phyloP scores from a whole-genome alignment of 2,113 vertebrate species.

The Microcebus lehilahytsara region DNA sequence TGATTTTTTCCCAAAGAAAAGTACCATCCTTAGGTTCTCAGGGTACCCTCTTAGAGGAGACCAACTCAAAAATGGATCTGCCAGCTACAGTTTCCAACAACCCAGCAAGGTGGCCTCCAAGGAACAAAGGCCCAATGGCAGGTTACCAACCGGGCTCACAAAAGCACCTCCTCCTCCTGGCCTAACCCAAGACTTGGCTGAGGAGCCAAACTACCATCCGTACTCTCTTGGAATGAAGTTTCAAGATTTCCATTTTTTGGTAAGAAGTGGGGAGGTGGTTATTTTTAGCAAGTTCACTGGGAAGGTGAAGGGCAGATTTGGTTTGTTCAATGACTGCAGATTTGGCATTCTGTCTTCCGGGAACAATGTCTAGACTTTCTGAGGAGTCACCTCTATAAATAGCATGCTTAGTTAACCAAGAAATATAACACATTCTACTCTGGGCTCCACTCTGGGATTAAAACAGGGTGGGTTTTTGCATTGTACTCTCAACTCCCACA shows the following conservation, averaged over 20 bases:
- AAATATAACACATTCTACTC: conserved; percentile 15
- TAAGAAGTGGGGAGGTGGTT: neutral
- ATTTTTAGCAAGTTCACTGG: conserved; percentile 39
- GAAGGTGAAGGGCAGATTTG: neutral
- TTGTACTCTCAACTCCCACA: neutral
- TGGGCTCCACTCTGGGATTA: neutral
- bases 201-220: neutral
- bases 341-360: conserved; percentile 34
- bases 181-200: neutral
- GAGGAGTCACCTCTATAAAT: conserved; percentile 51
- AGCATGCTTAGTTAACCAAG: conserved; percentile 51
- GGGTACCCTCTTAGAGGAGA: neutral
- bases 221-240: neutral
- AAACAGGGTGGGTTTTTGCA: conserved; percentile 1
- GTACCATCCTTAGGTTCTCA: neutral
- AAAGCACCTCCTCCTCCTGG: neutral
- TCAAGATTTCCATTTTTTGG: neutral
- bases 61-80: neutral
- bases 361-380: conserved; percentile 60
- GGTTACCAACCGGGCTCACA: neutral
- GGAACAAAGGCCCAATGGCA: neutral
- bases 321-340: neutral
- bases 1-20: neutral
- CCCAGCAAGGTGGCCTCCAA: neutral
- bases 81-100: neutral